A percentile compares a stretch with the other conserved stretches of the same genome.
Evolutionary conservation across 2,797 vertebrate genomes (phyloP).

Genomic region (Phataginus tricuspis): DNA sequence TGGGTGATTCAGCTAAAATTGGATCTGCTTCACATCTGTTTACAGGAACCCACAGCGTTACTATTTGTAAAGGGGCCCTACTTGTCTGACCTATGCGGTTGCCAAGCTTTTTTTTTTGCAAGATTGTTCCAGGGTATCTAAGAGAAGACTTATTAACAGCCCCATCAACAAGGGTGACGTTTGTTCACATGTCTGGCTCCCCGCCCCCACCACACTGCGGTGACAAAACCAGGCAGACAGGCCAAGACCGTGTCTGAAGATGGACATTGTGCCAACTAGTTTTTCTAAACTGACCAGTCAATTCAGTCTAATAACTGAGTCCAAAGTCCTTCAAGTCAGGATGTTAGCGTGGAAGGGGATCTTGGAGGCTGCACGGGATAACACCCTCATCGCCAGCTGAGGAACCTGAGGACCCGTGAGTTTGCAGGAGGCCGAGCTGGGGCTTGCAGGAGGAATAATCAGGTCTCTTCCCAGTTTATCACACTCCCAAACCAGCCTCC

Average conservation of each 20-base stretch:
- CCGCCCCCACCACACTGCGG: not conserved
- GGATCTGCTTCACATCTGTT: conserved; percentile 52
- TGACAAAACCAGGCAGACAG: not conserved
- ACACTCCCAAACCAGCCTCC: fast-evolving
- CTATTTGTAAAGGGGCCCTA: conserved; percentile 26
- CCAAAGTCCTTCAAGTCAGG: not conserved
- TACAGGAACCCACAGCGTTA: not conserved
- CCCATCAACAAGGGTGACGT: not conserved
- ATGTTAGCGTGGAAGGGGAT: not conserved
- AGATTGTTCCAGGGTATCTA: not conserved
- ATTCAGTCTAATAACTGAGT: not conserved
- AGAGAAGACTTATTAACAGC: not conserved
- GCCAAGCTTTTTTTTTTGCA: not conserved
- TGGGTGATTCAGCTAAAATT: conserved; percentile 63
- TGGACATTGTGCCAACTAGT: too few species aligned
- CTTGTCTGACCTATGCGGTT: not conserved
- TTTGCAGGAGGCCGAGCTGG: not conserved
- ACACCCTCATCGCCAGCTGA: not conserved
- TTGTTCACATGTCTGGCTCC: not conserved
- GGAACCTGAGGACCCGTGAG: not conserved
- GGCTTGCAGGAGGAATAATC: fast-evolving
- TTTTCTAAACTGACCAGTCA: not conserved
- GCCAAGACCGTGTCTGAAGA: not conserved
- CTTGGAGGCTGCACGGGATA: too few species aligned
- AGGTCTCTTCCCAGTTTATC: too few species aligned